Evolutionary conservation across 2,888 invertebrate species (phyloP).

Genomic region (Drosophila prolongata): DNA sequence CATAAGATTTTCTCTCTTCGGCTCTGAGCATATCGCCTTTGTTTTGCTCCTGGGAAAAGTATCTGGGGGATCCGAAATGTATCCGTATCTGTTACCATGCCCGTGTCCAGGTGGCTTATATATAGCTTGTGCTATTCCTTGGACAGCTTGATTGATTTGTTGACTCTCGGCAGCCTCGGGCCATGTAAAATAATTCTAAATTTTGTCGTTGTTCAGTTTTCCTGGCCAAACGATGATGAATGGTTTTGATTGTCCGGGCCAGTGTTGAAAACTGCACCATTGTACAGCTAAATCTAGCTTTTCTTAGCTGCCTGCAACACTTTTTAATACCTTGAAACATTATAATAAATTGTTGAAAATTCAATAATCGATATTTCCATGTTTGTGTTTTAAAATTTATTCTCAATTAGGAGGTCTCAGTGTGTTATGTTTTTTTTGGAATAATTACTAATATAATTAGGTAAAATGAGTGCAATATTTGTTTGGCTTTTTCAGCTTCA

Average conservation of each 20-base stretch:
- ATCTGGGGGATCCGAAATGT: neutral
- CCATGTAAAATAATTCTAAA: conserved; percentile 36
- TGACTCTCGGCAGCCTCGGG: conserved; percentile 30
- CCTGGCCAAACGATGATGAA: conserved; percentile 70
- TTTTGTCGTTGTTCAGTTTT: conserved; percentile 21
- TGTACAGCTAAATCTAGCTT: neutral
- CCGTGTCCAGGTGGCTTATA: conserved; percentile 13
- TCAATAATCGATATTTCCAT: no score
- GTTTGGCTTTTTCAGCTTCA: neutral
- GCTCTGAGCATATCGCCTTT: conserved; percentile 10
- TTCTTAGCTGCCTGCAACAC: neutral
- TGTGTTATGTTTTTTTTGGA: no score
- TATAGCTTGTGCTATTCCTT: neutral
- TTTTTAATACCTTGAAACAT: neutral
- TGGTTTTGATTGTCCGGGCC: conserved; percentile 29
- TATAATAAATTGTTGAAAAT: no score
- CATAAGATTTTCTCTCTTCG: conserved; percentile 8
- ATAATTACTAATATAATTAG: no score
- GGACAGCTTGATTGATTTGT: conserved; percentile 41
- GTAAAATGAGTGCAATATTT: no score
- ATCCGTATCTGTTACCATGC: neutral
- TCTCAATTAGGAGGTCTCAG: no score
- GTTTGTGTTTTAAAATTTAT: no score
- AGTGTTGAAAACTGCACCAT: neutral
- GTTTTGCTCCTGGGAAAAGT: conserved; percentile 12